Conservation (phyloP, 1,140 invertebrate genomes). For the Chionoecetes opilio region DNA sequence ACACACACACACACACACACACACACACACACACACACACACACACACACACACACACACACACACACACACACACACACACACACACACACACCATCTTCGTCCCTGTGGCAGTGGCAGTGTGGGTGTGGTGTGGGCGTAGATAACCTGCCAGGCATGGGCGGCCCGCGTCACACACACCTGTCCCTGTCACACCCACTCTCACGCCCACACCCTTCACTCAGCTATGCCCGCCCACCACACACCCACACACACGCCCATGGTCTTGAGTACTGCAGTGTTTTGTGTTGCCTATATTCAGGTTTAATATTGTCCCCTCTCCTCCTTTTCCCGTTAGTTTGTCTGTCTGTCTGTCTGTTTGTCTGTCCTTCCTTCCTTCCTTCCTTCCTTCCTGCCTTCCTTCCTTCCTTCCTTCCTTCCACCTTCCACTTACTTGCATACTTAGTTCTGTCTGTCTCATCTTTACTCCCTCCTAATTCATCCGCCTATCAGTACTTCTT, state of each 20-base stretch:
- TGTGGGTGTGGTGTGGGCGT: constrained; percentile 8
- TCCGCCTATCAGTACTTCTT: not conserved
- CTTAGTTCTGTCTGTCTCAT: too few species aligned
- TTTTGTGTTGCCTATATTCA: not conserved
- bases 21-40: not conserved
- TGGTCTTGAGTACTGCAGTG: not conserved
- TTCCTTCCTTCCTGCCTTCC: not conserved
- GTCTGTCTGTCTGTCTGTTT: not conserved
- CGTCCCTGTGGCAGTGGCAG: not conserved
- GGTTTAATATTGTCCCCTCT: not conserved
- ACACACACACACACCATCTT: not conserved
- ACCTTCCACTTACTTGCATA: not conserved
- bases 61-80: not conserved
- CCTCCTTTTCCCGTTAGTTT: not conserved
- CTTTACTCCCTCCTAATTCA: too few species aligned
- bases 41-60: constrained; percentile 29
- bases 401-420: not conserved
- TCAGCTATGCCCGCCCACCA: not conserved
- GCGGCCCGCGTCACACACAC: not conserved
- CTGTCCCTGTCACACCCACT: constrained; percentile 14
- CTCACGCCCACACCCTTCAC: not conserved
- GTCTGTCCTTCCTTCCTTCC: not conserved
- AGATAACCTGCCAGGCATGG: not conserved
- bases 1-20: too few species aligned
- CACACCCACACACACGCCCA: not conserved